A percentile compares a stretch with the other conserved stretches of the same genome.
Conservation (phyloP, 2,888 invertebrate species). For the Julus scandinavius region DNA sequence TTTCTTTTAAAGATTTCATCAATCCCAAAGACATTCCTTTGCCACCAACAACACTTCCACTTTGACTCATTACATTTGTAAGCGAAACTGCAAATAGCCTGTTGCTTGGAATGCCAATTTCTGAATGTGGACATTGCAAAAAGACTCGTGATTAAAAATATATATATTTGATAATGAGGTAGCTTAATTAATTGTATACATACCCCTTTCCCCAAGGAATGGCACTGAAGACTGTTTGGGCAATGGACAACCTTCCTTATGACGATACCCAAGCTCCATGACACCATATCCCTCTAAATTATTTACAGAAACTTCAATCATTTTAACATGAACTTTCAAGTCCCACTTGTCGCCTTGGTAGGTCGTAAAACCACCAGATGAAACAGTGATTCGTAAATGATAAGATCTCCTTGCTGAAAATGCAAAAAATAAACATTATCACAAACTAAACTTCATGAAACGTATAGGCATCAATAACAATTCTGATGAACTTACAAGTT, state of each 20-base stretch:
- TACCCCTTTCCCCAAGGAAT: conserved; percentile 30
- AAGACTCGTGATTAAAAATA: not conserved
- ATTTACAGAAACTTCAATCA: not conserved
- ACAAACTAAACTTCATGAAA: not conserved
- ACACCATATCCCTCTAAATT: not conserved
- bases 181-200: not conserved
- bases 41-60: conserved; percentile 76
- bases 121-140: not conserved
- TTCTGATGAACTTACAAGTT: not conserved
- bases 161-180: not conserved
- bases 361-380: not conserved
- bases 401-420: conserved; percentile 36
- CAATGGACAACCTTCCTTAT: conserved; percentile 12
- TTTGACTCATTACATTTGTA: conserved; percentile 65
- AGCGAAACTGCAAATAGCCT: conserved; percentile 49
- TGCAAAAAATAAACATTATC: not conserved
- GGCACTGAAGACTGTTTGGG: conserved; percentile 1
- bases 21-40: conserved; percentile 82
- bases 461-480: not conserved
- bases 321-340: not conserved
- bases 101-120: not conserved
- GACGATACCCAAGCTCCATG: conserved; percentile 36
- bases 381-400: not conserved
- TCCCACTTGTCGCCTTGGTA: conserved; percentile 46
- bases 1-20: conserved; percentile 65